Evolutionary conservation across 1,140 invertebrate genomes (phyloP).

Genomic region (Pinna nobilis): DNA sequence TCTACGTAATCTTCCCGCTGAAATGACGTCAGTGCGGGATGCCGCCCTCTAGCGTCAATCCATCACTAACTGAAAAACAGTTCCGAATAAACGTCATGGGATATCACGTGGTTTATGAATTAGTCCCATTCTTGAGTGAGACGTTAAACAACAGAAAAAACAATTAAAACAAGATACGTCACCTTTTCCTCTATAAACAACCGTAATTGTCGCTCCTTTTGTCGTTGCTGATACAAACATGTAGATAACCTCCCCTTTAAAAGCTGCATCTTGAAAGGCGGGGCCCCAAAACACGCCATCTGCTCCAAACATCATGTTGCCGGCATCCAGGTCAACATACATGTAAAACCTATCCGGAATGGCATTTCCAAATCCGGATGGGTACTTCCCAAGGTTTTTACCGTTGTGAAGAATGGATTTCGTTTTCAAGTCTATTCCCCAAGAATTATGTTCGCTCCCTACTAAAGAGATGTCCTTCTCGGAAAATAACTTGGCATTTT

Average conservation of each 20-base stretch:
- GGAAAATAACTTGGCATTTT: slow-evolving; percentile 24
- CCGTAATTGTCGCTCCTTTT: slow-evolving; percentile 42
- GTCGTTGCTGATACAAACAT: slow-evolving; percentile 40
- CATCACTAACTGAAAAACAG: no score
- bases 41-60: no score
- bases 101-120: no score
- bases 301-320: slow-evolving; percentile 41
- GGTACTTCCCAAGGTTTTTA: slow-evolving; percentile 21
- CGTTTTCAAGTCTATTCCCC: slow-evolving; percentile 43
- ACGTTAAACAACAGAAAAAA: no score
- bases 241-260: slow-evolving; percentile 36
- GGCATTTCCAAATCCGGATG: not conserved
- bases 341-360: slow-evolving; percentile 53
- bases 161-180: not conserved
- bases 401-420: slow-evolving; percentile 29
- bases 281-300: slow-evolving; percentile 46
- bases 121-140: no score
- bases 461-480: slow-evolving; percentile 37
- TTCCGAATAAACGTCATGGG: no score
- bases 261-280: slow-evolving; percentile 32
- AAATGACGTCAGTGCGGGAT: no score
- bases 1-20: no score
- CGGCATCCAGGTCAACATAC: slow-evolving; percentile 49
- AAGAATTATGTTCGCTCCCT: slow-evolving; percentile 41
- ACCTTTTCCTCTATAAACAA: slow-evolving; percentile 52